Evolutionary conservation across 2,888 invertebrate genomes (phyloP).

Genomic region (Saturnia japonica): DNA sequence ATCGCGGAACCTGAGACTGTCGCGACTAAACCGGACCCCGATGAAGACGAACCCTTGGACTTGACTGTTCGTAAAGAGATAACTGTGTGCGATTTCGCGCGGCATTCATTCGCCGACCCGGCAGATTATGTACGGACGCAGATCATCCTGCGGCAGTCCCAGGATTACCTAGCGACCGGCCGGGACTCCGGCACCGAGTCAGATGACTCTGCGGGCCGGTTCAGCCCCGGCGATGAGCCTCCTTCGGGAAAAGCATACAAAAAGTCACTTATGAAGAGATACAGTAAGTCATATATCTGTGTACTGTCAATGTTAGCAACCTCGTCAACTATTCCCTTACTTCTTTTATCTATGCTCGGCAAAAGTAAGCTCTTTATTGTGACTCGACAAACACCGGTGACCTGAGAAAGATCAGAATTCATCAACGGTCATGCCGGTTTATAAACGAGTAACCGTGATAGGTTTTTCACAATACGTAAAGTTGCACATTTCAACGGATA

Average conservation of each 20-base stretch:
- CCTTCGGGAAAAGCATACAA: conserved; percentile 88
- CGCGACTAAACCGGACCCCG: not conserved
- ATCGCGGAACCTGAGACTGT: conserved; percentile 83
- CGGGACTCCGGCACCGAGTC: conserved; percentile 90
- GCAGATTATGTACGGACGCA: conserved; percentile 75
- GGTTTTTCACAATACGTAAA: not conserved
- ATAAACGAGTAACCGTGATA: not conserved
- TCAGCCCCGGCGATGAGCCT: conserved; percentile 83
- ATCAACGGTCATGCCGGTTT: not conserved
- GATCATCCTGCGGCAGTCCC: conserved; percentile 76
- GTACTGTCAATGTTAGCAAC: conserved; percentile 1
- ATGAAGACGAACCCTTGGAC: conserved; percentile 89
- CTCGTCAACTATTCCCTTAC: not conserved
- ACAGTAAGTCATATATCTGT: conserved; percentile 87
- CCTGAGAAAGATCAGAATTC: not conserved
- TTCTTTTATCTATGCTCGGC: not conserved
- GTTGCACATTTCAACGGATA: not conserved
- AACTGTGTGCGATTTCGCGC: conserved; percentile 76
- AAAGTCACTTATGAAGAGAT: conserved; percentile 96
- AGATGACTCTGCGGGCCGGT: conserved; percentile 89
- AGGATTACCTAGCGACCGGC: conserved; percentile 75
- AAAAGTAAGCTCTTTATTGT: too few relatives aligned
- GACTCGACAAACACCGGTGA: too few relatives aligned
- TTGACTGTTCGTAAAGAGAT: conserved; percentile 84
- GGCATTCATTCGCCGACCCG: conserved; percentile 76